Base-by-base conservation (phyloP, 2,888 invertebrate genomes). In the Acanthacorydalis orientalis region DNA sequence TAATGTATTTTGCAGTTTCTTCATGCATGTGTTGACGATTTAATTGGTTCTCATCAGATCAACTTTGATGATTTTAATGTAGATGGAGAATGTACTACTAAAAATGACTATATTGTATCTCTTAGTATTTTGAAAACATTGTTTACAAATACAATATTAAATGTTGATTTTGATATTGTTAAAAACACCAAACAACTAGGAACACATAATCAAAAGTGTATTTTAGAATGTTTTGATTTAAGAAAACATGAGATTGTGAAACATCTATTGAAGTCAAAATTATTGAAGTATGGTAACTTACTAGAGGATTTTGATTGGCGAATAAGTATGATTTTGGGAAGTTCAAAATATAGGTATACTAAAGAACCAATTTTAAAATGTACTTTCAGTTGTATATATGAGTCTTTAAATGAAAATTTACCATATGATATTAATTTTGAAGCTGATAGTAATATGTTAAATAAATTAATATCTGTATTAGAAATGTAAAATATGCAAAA, bases 261-360 rank as follows among this genome's bases (percentile, higher is more conserved):
- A 48, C 50, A 53, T 16, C 49, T 64, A 38, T 52, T 59, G 6
- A 59, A 56, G 47, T 57, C 59, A 32, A 52, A 53, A 48, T 51
- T 65, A 37, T 58, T 66, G 1, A 63, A 61, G 51, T 60, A 54
- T 48, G 59, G 60, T 34, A 51, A 62, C 35, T 60, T 70, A 1
- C 58, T 73, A 10, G 60, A 62, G 37, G 68, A 68, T 51, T 65
- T 70, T 51, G 72, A 74, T 55, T 74, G 73, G 72, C 68, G 67
- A 58, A 52, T 74, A 33, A 71, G 69, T 64, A 67, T 71, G 60
- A 56, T 73, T 31, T 63, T 73, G 59, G 74, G 73, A 15, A 69
- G 69, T 40, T 72, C 72, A 48, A 65, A 65, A 54, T 56, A 71
- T 49, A 64, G 69, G 34, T 60, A 67, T 0, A 51, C 69, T 12